These are phyloP conservation scores for Sandelia bainsii DNA, from an alignment of 2,797 vertebrate genomes.

Conservation along the genomic window DNA sequence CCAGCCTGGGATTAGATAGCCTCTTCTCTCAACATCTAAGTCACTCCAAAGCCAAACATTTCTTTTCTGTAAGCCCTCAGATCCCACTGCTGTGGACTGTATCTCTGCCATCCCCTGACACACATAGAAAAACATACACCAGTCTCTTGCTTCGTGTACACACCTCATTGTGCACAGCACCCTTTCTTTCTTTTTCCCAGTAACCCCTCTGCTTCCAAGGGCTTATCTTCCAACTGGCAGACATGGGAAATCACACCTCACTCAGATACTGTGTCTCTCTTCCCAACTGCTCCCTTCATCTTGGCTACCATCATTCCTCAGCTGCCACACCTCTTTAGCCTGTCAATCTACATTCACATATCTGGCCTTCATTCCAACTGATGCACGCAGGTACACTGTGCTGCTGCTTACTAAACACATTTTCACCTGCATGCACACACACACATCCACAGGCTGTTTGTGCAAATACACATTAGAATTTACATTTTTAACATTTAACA, in stretches of 20 bases:
- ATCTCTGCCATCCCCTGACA: slow-evolving; percentile 61
- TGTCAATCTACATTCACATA: slow-evolving; percentile 52
- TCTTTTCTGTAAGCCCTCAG: slow-evolving; percentile 37
- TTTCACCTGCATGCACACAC: background rate
- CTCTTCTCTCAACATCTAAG: slow-evolving; percentile 49
- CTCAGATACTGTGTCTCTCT: slow-evolving; percentile 55
- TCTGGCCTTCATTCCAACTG: slow-evolving; percentile 47
- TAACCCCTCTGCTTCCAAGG: slow-evolving; percentile 58
- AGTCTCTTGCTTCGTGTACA: slow-evolving; percentile 33
- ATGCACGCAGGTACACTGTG: slow-evolving; percentile 26
- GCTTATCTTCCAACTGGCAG: slow-evolving; percentile 78
- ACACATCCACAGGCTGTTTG: background rate
- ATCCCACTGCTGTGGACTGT: slow-evolving; percentile 52
- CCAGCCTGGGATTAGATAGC: slow-evolving; percentile 47
- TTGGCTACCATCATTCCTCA: slow-evolving; percentile 57
- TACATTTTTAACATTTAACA: background rate
- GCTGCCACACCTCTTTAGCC: slow-evolving; percentile 50
- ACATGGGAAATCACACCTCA: slow-evolving; percentile 63
- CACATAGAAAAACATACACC: slow-evolving; percentile 41
- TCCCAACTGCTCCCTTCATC: slow-evolving; percentile 61
- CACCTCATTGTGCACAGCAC: slow-evolving; percentile 54
- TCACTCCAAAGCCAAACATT: slow-evolving; percentile 58
- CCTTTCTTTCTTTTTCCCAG: slow-evolving; percentile 38
- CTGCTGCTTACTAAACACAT: slow-evolving; percentile 19
- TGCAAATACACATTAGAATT: background rate